Evolutionary conservation across 2,888 invertebrate genomes (phyloP).

Genomic region (Epicampocera succincta): DNA sequence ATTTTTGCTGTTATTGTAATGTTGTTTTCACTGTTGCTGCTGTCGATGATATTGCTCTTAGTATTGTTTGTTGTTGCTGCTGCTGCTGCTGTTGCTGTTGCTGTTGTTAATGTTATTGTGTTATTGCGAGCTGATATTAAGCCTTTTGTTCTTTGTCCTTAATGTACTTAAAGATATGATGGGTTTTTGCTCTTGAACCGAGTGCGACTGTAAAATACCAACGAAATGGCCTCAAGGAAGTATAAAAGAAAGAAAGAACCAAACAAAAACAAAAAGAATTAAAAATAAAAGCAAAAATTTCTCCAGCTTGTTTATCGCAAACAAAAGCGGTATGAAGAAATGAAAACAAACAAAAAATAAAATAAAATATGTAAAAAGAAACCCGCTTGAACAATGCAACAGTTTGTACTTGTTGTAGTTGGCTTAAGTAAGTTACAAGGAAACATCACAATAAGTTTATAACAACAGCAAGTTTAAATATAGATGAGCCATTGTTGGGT

Average conservation of each 20-base stretch:
- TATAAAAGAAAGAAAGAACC: conserved; percentile 9
- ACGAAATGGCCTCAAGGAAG: conserved; percentile 48
- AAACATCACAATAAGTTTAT: conserved; percentile 19
- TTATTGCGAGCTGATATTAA: conserved; percentile 61
- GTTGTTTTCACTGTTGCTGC: conserved; percentile 43
- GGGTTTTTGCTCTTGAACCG: conserved; percentile 59
- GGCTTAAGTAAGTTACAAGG: conserved; percentile 13
- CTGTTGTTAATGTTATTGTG: conserved; percentile 42
- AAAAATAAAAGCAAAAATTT: conserved; percentile 28
- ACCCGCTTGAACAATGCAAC: conserved; percentile 50
- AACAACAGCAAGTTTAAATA: background rate
- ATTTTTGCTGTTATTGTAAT: conserved; percentile 49
- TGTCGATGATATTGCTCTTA: conserved; percentile 31
- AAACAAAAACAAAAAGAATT: background rate
- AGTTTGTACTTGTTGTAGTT: conserved; percentile 52
- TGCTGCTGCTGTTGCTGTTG: conserved; percentile 38
- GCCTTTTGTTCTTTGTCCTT: conserved; percentile 53
- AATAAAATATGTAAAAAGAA: background rate
- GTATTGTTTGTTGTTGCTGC: conserved; percentile 23
- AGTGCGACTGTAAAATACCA: conserved; percentile 57
- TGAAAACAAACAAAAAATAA: background rate
- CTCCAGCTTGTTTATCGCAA: conserved; percentile 25
- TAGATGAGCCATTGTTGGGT: conserved; percentile 2
- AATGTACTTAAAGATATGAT: conserved; percentile 67
- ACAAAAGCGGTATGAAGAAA: conserved; percentile 26